Conservation (phyloP, 2,113 vertebrate species). For the Macrotis lagotis region DNA sequence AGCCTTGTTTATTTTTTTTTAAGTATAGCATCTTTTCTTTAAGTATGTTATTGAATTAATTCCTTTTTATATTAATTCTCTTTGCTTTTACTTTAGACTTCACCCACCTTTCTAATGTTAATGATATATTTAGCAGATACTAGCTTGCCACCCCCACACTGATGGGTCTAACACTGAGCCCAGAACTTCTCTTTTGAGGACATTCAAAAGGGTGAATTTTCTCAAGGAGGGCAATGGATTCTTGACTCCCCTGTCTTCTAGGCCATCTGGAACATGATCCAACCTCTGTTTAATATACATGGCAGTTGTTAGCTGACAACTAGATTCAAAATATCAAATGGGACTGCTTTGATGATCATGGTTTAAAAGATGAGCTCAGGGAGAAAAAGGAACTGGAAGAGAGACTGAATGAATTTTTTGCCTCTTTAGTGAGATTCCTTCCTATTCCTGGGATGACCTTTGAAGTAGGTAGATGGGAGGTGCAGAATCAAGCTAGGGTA, state of each 20-base stretch:
- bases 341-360: neutral
- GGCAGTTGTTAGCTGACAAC: neutral
- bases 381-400: neutral
- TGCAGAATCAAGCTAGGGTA: neutral
- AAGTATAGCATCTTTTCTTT: conserved; percentile 26
- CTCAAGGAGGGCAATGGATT: neutral
- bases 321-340: neutral
- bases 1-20: conserved; percentile 16
- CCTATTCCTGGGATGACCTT: neutral
- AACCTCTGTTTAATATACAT: neutral
- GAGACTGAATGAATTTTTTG: neutral
- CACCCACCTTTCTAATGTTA: neutral
- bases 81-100: conserved; percentile 59
- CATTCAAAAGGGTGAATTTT: neutral
- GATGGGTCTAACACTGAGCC: neutral
- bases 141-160: neutral
- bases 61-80: conserved; percentile 61
- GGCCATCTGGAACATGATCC: neutral
- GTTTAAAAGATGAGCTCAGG: neutral
- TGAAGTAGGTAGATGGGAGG: neutral
- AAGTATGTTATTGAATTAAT: conserved; percentile 28
- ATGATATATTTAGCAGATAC: neutral
- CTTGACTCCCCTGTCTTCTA: neutral
- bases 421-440: neutral
- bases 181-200: neutral